A percentile compares a stretch with the other conserved stretches of the same genome.
Conservation (phyloP, 2,113 vertebrate genomes). For the Hyperopisus bebe region DNA sequence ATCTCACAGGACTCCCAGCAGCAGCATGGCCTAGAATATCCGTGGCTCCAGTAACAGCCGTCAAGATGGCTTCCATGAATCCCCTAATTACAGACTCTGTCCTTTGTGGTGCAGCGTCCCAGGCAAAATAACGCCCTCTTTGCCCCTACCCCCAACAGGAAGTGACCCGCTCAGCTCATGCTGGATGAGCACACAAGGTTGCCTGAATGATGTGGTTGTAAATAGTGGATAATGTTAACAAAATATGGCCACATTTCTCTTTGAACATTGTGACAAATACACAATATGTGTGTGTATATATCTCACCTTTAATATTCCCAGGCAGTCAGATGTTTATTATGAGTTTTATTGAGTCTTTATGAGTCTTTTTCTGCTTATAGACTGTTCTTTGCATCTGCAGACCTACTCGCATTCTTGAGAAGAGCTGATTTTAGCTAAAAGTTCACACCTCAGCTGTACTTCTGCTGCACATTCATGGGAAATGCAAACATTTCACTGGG, state of each 20-base stretch:
- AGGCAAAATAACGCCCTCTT: neutral
- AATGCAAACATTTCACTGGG: neutral
- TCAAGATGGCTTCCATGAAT: neutral
- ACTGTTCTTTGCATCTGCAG: neutral
- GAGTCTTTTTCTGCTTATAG: neutral
- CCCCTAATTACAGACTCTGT: constrained; percentile 18
- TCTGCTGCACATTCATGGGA: neutral
- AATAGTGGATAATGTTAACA: neutral
- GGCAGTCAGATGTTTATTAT: neutral
- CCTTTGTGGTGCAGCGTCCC: constrained; percentile 19
- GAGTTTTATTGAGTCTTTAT: neutral
- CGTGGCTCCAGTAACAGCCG: neutral
- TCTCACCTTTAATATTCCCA: neutral
- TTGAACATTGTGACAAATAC: neutral
- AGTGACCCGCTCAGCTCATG: neutral
- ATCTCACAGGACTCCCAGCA: constrained; percentile 14
- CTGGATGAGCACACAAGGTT: neutral
- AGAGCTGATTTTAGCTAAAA: neutral
- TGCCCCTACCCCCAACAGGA: neutral
- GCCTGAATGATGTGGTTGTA: neutral
- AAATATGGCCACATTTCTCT: neutral
- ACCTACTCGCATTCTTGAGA: neutral
- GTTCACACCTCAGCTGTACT: neutral
- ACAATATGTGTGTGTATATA: neutral
- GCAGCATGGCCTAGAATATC: neutral